Conservation (phyloP, 2,113 vertebrate genomes). For the Pomatorhinus ruficollis region DNA sequence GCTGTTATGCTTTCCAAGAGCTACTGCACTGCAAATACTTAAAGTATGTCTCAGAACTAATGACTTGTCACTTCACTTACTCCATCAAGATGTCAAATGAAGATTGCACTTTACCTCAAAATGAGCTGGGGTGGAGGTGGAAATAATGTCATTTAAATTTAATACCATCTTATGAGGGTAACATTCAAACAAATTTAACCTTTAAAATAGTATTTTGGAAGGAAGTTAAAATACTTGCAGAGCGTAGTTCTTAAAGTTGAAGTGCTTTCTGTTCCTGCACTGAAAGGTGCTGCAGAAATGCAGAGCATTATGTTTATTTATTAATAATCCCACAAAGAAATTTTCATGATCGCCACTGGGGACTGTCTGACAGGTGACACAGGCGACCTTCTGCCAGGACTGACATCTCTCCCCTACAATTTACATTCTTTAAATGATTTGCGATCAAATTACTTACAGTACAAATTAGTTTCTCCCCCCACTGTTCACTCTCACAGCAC, state of each 20-base stretch:
- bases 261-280: background rate
- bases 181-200: background rate
- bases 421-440: constrained; percentile 65
- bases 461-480: constrained; percentile 18
- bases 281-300: constrained; percentile 16
- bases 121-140: background rate
- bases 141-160: background rate
- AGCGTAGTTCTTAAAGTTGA: background rate
- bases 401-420: constrained; percentile 60
- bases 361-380: constrained; percentile 60
- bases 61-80: background rate
- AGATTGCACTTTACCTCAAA: background rate
- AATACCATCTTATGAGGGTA: background rate
- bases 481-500: background rate
- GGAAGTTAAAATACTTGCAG: background rate
- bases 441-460: constrained; percentile 54
- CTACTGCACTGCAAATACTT: background rate
- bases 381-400: constrained; percentile 56
- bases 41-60: background rate
- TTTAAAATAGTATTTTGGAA: background rate
- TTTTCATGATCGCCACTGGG: constrained; percentile 48
- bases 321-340: constrained; percentile 50
- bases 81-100: background rate
- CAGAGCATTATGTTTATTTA: constrained; percentile 61
- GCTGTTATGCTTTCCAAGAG: background rate